Evolutionary conservation across 1,140 invertebrate genomes (phyloP).

Genomic region (Bombus impatiens): DNA sequence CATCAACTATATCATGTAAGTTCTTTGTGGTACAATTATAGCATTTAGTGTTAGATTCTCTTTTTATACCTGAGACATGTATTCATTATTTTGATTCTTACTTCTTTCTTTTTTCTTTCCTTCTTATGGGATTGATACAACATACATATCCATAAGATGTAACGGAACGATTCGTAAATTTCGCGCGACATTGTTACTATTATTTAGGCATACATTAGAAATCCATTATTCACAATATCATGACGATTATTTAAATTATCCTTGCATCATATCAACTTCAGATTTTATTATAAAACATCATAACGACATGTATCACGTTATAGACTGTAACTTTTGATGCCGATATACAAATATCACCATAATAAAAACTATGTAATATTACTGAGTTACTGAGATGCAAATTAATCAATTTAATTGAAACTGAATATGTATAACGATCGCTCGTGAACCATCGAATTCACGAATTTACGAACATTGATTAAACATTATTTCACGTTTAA

Average conservation of each 20-base stretch:
- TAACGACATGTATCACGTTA: constrained; percentile 9
- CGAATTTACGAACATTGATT: no score
- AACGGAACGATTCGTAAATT: constrained; percentile 5
- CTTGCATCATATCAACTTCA: neutral
- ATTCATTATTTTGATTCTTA: neutral
- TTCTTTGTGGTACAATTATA: constrained; percentile 33
- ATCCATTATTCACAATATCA: constrained; percentile 6
- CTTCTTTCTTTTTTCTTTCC: neutral
- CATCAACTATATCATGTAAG: constrained; percentile 19
- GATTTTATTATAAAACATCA: neutral
- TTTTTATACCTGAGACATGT: constrained; percentile 34
- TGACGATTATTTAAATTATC: constrained; percentile 38
- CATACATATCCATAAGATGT: constrained; percentile 23
- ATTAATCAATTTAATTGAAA: neutral
- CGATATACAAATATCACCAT: constrained; percentile 29
- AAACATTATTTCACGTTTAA: neutral
- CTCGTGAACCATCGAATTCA: neutral
- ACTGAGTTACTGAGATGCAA: neutral
- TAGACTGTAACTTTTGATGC: constrained; percentile 32
- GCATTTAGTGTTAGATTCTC: constrained; percentile 55
- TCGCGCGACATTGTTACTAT: neutral
- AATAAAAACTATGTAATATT: constrained; percentile 33
- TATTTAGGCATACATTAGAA: neutral
- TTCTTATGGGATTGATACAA: neutral
- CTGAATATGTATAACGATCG: neutral